These are phyloP conservation scores for Camelus bactrianus DNA, from an alignment of 2,113 vertebrate species.

Conservation along the genomic window DNA sequence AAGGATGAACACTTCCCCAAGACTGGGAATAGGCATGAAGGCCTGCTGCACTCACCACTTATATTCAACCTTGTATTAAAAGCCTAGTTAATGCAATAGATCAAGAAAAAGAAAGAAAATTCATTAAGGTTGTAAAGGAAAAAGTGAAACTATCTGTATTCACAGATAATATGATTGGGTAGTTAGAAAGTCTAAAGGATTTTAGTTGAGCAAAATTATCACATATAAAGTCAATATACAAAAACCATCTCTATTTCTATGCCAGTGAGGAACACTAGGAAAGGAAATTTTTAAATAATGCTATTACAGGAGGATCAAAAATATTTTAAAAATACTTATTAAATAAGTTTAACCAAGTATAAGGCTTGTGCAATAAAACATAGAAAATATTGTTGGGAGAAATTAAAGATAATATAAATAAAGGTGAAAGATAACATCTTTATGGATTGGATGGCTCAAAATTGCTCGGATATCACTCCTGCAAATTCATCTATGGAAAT, in stretches of 20 bases:
- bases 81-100: background rate
- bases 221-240: background rate
- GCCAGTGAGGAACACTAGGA: background rate
- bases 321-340: background rate
- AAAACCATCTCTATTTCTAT: conserved; percentile 50
- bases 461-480: background rate
- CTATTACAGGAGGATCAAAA: background rate
- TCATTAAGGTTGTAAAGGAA: background rate
- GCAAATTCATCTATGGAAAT: background rate
- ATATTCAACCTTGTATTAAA: background rate
- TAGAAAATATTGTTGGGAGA: background rate
- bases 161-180: background rate
- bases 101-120: background rate
- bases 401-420: conserved; percentile 48
- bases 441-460: background rate
- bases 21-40: background rate
- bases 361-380: background rate
- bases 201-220: background rate
- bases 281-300: background rate
- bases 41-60: background rate
- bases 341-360: background rate
- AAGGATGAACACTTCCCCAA: background rate
- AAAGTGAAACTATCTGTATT: background rate
- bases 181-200: background rate
- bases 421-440: background rate